phyloP scores from a whole-genome alignment of 2,797 vertebrate species.

The Macropus fuliginosus region DNA sequence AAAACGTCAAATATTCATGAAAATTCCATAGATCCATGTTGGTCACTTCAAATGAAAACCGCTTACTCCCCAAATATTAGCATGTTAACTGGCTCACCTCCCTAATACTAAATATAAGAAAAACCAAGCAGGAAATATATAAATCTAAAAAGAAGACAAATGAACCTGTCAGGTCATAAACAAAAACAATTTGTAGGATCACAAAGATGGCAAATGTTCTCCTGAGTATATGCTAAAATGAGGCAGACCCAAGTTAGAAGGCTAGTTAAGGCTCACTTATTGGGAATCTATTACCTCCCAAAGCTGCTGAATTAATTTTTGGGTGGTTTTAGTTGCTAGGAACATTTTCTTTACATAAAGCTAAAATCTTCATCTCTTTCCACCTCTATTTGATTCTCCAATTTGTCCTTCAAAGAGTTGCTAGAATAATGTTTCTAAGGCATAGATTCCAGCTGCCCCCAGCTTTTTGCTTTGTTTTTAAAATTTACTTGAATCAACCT shows the following conservation, averaged over 20 bases:
- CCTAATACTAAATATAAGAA: neutral
- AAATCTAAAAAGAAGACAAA: neutral
- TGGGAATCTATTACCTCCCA: neutral
- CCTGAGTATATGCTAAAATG: neutral
- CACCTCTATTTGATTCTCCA: neutral
- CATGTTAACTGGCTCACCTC: neutral
- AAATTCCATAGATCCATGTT: neutral
- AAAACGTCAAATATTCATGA: neutral
- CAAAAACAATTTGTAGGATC: neutral
- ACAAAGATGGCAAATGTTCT: neutral
- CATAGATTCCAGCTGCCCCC: too few relatives aligned
- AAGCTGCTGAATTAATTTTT: neutral
- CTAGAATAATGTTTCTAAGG: neutral
- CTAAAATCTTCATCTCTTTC: neutral
- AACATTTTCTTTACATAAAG: neutral
- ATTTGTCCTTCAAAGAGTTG: neutral
- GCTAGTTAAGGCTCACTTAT: neutral
- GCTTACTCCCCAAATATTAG: neutral
- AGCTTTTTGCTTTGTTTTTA: neutral
- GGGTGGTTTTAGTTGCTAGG: neutral
- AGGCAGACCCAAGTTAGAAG: neutral
- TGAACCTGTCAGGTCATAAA: neutral
- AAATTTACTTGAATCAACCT: neutral
- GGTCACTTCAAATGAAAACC: neutral
- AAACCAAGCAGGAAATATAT: neutral